These are phyloP conservation scores for Subanguina moxae DNA, from an alignment of 1,140 invertebrate species.

Conservation along the genomic window DNA sequence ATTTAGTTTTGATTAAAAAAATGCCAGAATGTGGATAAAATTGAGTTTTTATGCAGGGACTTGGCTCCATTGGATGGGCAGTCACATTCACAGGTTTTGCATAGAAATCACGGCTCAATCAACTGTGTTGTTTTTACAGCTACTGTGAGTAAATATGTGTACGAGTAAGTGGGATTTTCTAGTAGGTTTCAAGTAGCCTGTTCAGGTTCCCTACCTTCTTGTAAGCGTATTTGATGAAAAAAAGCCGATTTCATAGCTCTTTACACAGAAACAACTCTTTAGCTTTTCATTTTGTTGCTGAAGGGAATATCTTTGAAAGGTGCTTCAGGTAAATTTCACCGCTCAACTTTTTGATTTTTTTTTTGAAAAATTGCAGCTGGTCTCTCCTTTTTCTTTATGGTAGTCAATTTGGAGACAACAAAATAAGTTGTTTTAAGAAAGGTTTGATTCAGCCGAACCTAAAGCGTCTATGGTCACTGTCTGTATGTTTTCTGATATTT, in stretches of 20 bases:
- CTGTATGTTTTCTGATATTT: slow-evolving; percentile 16
- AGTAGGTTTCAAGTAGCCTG: no score
- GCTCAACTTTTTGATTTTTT: neutral
- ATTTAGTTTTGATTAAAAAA: no score
- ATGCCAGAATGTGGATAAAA: no score
- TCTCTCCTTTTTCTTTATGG: slow-evolving; percentile 6
- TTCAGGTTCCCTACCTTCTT: no score
- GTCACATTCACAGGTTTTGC: slow-evolving; percentile 43
- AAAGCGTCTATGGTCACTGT: slow-evolving; percentile 44
- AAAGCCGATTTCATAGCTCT: slow-evolving; percentile 8
- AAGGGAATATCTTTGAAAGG: slow-evolving; percentile 50
- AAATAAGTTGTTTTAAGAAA: neutral
- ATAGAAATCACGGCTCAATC: neutral
- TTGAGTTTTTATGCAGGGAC: slow-evolving; percentile 20
- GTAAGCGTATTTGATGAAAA: neutral
- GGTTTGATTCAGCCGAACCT: slow-evolving; percentile 40
- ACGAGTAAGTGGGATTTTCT: no score
- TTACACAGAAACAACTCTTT: slow-evolving; percentile 20
- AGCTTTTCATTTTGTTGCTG: slow-evolving; percentile 52
- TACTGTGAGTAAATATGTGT: slow-evolving; percentile 30
- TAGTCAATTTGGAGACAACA: neutral
- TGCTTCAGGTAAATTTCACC: slow-evolving; percentile 42
- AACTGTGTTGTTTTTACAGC: slow-evolving; percentile 2
- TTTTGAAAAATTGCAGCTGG: neutral
- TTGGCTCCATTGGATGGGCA: slow-evolving; percentile 57